phyloP scores from a whole-genome alignment of 1,140 invertebrate species.

The Sitodiplosis mosellana region DNA sequence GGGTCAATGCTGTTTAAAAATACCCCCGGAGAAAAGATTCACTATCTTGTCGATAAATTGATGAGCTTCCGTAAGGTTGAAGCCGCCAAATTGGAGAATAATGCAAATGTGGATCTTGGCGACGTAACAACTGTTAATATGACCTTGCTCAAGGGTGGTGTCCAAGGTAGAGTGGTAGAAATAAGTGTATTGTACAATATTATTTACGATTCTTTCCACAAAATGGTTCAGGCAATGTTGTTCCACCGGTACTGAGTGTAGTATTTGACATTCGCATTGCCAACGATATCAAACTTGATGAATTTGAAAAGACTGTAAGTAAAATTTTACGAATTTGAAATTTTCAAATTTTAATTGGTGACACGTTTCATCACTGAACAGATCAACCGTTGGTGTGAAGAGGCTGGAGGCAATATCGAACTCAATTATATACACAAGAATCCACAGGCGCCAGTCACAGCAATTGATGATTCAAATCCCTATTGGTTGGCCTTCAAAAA shows the following conservation, averaged over 20 bases:
- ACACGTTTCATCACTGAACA: slow-evolving; percentile 31
- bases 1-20: slow-evolving; percentile 57
- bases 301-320: slow-evolving; percentile 47
- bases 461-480: slow-evolving; percentile 39
- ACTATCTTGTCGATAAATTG: slow-evolving; percentile 49
- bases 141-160: slow-evolving; percentile 61
- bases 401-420: slow-evolving; percentile 36
- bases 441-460: slow-evolving; percentile 33
- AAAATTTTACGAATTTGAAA: slow-evolving; percentile 27
- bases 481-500: slow-evolving; percentile 62
- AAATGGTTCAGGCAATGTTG: slow-evolving; percentile 44
- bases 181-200: too few relatives aligned
- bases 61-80: slow-evolving; percentile 47
- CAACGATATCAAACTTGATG: slow-evolving; percentile 38
- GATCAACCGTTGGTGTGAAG: slow-evolving; percentile 35
- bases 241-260: slow-evolving; percentile 55
- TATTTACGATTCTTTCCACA: too few relatives aligned
- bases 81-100: slow-evolving; percentile 39
- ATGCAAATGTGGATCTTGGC: slow-evolving; percentile 40
- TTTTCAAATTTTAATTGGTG: slow-evolving; percentile 29
- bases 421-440: slow-evolving; percentile 32
- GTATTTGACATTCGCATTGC: slow-evolving; percentile 63
- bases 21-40: slow-evolving; percentile 58
- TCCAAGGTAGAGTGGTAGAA: slow-evolving; percentile 79
- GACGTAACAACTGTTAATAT: slow-evolving; percentile 73